A percentile compares a stretch with the other conserved stretches of the same genome.
Conservation (phyloP, 2,797 vertebrate genomes). For the Steatocranus sp. region DNA sequence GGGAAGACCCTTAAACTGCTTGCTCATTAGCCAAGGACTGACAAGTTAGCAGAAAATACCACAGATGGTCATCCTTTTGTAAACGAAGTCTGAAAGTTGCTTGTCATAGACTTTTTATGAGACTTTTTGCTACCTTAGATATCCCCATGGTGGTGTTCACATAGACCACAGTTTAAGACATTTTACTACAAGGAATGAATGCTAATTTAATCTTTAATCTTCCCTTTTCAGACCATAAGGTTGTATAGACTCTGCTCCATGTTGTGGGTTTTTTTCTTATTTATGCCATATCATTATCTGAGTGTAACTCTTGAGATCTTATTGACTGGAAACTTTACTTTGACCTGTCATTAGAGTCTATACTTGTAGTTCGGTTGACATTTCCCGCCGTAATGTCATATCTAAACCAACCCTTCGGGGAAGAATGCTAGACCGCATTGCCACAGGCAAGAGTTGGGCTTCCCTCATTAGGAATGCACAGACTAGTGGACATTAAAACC, state of each 20-base stretch:
- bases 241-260: background rate
- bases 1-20: accelerated
- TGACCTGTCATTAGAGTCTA: conserved; percentile 23
- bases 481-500: conserved; percentile 10
- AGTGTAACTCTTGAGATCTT: background rate
- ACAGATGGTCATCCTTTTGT: background rate
- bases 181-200: background rate
- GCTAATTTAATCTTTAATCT: background rate
- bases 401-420: conserved; percentile 17
- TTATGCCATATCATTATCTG: background rate
- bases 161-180: background rate
- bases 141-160: background rate
- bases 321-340: background rate
- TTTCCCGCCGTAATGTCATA: conserved; percentile 59
- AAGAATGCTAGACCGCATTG: background rate
- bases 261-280: background rate
- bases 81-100: background rate
- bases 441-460: conserved; percentile 13
- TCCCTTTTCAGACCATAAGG: background rate
- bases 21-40: background rate
- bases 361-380: conserved; percentile 45
- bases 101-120: background rate
- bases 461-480: conserved; percentile 45
- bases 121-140: background rate
- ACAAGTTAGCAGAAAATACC: background rate